A percentile compares a stretch with the other conserved stretches of the same genome.
Conservation (phyloP, 2,113 vertebrate genomes). For the Leiothrix lutea region DNA sequence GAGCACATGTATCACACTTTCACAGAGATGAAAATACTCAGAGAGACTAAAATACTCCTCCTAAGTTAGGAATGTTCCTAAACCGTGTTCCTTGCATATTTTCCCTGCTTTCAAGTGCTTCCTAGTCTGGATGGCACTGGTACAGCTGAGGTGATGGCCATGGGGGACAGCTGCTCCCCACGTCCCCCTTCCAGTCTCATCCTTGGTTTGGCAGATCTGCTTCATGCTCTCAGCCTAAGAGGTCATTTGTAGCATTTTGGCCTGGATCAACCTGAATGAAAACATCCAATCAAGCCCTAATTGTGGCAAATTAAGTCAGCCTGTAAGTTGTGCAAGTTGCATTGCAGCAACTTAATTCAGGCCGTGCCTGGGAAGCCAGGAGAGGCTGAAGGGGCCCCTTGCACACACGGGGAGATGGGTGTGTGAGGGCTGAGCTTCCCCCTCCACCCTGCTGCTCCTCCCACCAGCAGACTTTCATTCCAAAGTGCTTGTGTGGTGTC, state of each 20-base stretch:
- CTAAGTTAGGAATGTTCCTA: background rate
- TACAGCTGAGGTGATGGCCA: background rate
- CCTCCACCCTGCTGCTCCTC: background rate
- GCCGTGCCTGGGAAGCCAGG: background rate
- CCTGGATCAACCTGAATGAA: slow-evolving; percentile 1
- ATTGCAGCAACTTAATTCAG: background rate
- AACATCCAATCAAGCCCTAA: slow-evolving; percentile 55
- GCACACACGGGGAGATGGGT: accelerated
- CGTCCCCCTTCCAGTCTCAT: background rate
- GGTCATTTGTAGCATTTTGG: slow-evolving; percentile 29
- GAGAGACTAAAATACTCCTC: background rate
- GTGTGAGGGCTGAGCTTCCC: background rate
- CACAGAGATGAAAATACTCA: background rate
- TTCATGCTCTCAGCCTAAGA: background rate
- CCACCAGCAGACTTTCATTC: background rate
- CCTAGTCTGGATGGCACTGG: background rate
- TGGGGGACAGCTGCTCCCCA: accelerated
- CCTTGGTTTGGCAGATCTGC: background rate
- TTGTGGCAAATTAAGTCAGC: slow-evolving; percentile 60
- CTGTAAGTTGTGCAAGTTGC: background rate
- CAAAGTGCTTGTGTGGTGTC: background rate
- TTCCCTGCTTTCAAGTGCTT: background rate
- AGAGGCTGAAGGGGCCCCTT: background rate
- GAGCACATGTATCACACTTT: background rate
- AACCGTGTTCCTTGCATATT: accelerated